These are phyloP conservation scores for Etheostoma perlongum DNA, from an alignment of 2,797 vertebrate species.

Conservation along the genomic window DNA sequence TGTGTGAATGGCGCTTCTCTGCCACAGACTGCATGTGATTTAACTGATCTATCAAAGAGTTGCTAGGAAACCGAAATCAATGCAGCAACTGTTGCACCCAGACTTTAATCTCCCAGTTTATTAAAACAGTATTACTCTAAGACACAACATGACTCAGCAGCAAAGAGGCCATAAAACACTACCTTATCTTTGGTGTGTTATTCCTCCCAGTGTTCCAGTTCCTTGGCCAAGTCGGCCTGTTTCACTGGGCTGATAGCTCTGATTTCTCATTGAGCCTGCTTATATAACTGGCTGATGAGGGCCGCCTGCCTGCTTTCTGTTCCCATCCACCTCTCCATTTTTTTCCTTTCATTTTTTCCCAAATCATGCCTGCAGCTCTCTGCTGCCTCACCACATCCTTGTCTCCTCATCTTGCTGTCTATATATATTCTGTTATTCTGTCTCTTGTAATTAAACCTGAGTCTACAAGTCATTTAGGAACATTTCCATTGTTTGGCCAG, in stretches of 20 bases:
- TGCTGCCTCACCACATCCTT: slow-evolving; percentile 26
- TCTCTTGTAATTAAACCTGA: slow-evolving; percentile 32
- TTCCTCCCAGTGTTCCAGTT: slow-evolving; percentile 43
- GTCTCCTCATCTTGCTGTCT: slow-evolving; percentile 38
- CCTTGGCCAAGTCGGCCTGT: slow-evolving; percentile 43
- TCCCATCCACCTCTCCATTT: slow-evolving; percentile 9
- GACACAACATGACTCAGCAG: slow-evolving; percentile 45
- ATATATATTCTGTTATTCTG: slow-evolving; percentile 30
- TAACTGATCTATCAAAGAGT: slow-evolving; percentile 3
- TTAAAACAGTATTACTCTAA: slow-evolving; percentile 21
- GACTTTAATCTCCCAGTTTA: slow-evolving; percentile 40
- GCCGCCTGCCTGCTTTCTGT: slow-evolving; percentile 37
- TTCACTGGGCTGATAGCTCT: slow-evolving; percentile 48
- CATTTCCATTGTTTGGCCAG: slow-evolving; percentile 17
- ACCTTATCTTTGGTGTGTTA: slow-evolving; percentile 47
- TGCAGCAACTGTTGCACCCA: slow-evolving; percentile 1
- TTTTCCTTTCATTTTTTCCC: slow-evolving; percentile 35
- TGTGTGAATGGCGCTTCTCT: slow-evolving; percentile 3
- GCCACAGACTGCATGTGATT: slow-evolving; percentile 12
- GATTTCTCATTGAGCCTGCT: slow-evolving; percentile 59
- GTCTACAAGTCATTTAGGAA: slow-evolving; percentile 26
- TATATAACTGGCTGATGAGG: slow-evolving; percentile 66
- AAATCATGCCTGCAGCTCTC: slow-evolving; percentile 28
- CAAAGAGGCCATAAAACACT: slow-evolving; percentile 29
- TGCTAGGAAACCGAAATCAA: slow-evolving; percentile 22